Percentiles rank a stretch among this genome's conserved stretches.
Evolutionary conservation across 1,140 invertebrate genomes (phyloP).

Genomic region (Conus ventricosus): DNA sequence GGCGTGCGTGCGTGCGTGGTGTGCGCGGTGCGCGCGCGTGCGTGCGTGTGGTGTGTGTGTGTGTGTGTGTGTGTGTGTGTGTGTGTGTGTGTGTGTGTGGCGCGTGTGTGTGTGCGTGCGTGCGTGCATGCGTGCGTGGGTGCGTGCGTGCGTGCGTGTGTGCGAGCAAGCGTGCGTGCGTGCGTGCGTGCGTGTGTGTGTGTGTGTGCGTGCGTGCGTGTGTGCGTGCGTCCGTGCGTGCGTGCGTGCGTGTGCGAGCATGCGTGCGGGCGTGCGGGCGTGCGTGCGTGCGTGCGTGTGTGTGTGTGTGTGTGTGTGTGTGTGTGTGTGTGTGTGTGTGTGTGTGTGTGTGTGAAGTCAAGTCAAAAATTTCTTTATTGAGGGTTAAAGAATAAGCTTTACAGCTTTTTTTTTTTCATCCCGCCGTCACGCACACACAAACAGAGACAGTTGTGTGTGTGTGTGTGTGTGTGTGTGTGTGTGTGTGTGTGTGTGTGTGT

Average conservation of each 20-base stretch:
- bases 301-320: slow-evolving; percentile 17
- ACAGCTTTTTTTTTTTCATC: no score
- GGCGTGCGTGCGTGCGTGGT: slow-evolving; percentile 3
- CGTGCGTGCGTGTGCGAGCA: neutral
- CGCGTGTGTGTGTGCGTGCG: neutral
- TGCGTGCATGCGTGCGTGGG: neutral
- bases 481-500: no score
- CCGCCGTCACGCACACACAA: no score
- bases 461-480: no score
- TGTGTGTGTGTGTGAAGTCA: no score
- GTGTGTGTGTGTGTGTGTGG: neutral
- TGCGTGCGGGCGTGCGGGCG: neutral
- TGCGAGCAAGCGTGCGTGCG: neutral
- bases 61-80: slow-evolving; percentile 1
- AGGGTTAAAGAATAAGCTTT: no score
- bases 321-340: neutral
- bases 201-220: slow-evolving; percentile 12
- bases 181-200: slow-evolving; percentile 12
- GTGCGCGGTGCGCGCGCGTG: slow-evolving; percentile 10
- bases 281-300: neutral
- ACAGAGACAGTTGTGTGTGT: no score
- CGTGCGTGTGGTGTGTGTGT: neutral
- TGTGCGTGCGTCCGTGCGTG: neutral
- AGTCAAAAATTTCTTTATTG: no score
- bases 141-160: slow-evolving; percentile 6